Conservation (phyloP, 2,113 vertebrate genomes). For the Hepsetus odoe region DNA sequence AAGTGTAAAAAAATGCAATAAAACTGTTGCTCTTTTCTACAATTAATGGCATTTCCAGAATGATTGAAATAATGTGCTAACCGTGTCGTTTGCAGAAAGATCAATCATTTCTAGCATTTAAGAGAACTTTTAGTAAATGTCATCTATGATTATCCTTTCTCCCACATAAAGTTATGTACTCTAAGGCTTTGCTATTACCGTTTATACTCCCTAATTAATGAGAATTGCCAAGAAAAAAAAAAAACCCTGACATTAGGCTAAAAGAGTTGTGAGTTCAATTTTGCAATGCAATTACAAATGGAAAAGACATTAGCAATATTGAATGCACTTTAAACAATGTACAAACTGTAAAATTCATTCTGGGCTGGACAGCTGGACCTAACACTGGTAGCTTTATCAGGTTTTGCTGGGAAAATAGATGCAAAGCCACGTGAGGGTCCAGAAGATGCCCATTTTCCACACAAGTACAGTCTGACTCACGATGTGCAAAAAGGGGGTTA, state of each 20-base stretch:
- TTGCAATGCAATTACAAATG: neutral
- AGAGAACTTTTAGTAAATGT: slow-evolving; percentile 1
- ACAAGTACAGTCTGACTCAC: too few relatives aligned
- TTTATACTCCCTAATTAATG: neutral
- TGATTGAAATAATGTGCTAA: neutral
- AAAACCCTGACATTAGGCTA: neutral
- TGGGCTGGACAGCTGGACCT: too few relatives aligned
- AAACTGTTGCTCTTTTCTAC: neutral
- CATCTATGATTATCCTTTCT: neutral
- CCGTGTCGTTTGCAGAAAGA: neutral
- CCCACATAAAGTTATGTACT: neutral
- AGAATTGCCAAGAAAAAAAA: neutral
- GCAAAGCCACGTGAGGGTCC: neutral
- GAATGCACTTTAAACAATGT: too few relatives aligned
- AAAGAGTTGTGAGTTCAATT: neutral
- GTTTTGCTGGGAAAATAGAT: too few relatives aligned
- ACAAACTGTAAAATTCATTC: too few relatives aligned
- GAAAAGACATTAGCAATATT: neutral
- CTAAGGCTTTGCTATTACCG: neutral
- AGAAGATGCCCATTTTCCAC: neutral
- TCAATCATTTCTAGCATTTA: neutral
- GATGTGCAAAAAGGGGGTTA: too few relatives aligned
- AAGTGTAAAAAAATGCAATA: too few relatives aligned
- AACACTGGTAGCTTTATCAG: too few relatives aligned
- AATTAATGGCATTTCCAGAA: neutral